A percentile compares a stretch with the other conserved stretches of the same genome.
phyloP scores from a whole-genome alignment of 2,888 invertebrate species.

The Ceramica pisi region DNA sequence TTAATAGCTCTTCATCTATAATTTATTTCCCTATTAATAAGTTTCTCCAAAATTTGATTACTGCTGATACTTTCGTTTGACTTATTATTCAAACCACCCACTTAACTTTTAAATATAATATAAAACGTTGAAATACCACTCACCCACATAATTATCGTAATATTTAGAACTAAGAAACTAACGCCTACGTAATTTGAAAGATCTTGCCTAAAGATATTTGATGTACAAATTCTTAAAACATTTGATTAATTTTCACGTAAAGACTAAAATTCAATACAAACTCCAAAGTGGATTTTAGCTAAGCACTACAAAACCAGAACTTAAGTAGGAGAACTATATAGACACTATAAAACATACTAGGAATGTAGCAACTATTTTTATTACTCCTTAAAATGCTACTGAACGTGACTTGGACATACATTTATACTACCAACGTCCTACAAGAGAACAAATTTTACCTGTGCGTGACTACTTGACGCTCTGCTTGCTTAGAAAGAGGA shows the following conservation, averaged over 20 bases:
- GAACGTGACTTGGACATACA: slow-evolving; percentile 49
- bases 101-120: not conserved
- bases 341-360: not conserved
- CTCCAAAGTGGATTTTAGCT: not conserved
- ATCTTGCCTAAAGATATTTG: not conserved
- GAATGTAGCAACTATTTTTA: slow-evolving; percentile 32
- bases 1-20: not conserved
- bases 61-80: not conserved
- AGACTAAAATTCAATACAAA: too few species aligned
- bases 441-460: slow-evolving; percentile 51
- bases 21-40: not conserved
- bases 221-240: not conserved
- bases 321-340: not conserved
- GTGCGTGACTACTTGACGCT: slow-evolving; percentile 61
- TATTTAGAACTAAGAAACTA: not conserved
- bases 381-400: slow-evolving; percentile 34
- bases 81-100: slow-evolving; percentile 4
- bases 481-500: slow-evolving; percentile 44
- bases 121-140: not conserved
- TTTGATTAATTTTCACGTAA: too few species aligned
- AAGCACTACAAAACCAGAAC: not conserved
- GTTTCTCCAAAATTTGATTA: not conserved
- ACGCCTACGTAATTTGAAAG: not conserved
- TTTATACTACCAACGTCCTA: slow-evolving; percentile 35
- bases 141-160: not conserved